A percentile compares a stretch with the other conserved stretches of the same genome.
These are phyloP conservation scores for Anoplopoma fimbria DNA, from an alignment of 2,113 vertebrate species.

Conservation along the genomic window DNA sequence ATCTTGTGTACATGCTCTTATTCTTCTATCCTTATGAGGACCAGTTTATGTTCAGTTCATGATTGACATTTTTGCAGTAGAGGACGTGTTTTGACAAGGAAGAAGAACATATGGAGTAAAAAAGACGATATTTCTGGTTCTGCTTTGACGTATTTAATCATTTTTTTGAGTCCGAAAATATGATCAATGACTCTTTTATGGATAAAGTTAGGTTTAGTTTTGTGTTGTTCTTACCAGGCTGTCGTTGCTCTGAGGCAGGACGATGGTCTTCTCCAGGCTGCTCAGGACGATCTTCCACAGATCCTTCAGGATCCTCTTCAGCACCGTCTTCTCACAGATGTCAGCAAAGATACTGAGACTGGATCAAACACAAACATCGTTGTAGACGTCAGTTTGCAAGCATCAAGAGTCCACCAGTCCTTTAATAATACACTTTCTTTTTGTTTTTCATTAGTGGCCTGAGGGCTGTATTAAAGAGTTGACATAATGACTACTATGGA, in stretches of 20 bases:
- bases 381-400: background rate
- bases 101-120: background rate
- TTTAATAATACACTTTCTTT: background rate
- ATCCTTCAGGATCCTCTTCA: conserved; percentile 97
- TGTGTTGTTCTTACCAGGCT: conserved; percentile 86
- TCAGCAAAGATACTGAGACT: conserved; percentile 96
- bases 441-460: background rate
- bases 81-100: background rate
- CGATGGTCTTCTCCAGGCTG: conserved; percentile 93
- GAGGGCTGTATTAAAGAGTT: too few species aligned
- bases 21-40: background rate
- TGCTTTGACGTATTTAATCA: background rate
- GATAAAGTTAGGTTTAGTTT: too few species aligned
- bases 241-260: conserved; percentile 93
- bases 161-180: background rate
- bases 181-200: background rate
- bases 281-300: conserved; percentile 96
- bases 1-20: background rate
- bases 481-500: too few species aligned
- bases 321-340: conserved; percentile 95
- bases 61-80: background rate
- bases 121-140: background rate
- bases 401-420: background rate
- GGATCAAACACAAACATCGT: conserved; percentile 40
- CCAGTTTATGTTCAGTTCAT: background rate